Evolutionary conservation across 2,888 invertebrate species (phyloP), one percentile per base, ranked within the genome.

Genomic region (Lepidochrysops patricia): DNA sequence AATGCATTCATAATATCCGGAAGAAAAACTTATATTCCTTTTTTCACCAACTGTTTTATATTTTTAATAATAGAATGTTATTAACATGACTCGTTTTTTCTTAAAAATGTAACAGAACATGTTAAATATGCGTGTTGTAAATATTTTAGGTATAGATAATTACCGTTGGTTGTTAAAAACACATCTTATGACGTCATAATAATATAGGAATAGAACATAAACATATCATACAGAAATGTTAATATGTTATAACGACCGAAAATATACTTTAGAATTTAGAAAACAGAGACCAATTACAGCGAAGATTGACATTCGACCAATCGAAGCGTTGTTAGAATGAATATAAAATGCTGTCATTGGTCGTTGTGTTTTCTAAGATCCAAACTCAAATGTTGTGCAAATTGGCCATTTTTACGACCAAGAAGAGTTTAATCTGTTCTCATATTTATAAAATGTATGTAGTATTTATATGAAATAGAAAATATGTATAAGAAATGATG

Each of bases 131-230:
- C n/a, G 4, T 43, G 43, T 43, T 62, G 77, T 80, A 82, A 68
- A 82, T 79, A 79, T 67, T 63, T 67, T 72, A 72, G 63, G 74
- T 70, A 70, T 73, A 74, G 52, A 70, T 74, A 62, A 65, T 67
- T n/a, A 78, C 72, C 68, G 70, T 75, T 69, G 72, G 74, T 80
- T 79, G 74, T 79, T 62, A 62, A 69, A 66, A 70, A 77, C 74
- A 76, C 75, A 77, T 82, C 79, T 80, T 82, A 82, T 81, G 84
- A 81, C 69, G 70, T 74, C 69, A 73, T 70, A 58, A 74, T 73
- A 73, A 74, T 76, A 78, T 77, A 78, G 81, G 79, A 79, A 71
- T 85, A 86, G 83, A 85, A 87, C 84, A 87, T 82, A 74, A 82
- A 88, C 88, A 88, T 88, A 88, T 87, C 88, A 88, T 77, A 78